phyloP scores from a whole-genome alignment of 2,888 invertebrate species.

The Elgonia sp. region DNA sequence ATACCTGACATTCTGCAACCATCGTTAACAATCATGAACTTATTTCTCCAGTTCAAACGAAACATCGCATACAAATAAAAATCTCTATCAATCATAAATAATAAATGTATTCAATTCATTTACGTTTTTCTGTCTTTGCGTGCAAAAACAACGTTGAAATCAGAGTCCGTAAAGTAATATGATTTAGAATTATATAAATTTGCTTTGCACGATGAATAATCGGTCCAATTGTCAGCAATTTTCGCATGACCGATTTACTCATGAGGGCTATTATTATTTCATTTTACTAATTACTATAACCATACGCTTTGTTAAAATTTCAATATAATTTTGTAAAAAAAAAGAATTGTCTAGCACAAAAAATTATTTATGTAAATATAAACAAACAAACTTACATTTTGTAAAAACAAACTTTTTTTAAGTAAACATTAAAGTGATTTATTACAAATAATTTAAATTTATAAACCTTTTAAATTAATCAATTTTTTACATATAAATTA shows the following conservation, averaged over 20 bases:
- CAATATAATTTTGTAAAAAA: no score
- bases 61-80: slow-evolving; percentile 1
- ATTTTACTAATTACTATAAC: neutral
- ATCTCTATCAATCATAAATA: slow-evolving; percentile 22
- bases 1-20: slow-evolving; percentile 1
- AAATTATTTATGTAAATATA: no score
- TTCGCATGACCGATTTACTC: neutral
- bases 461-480: no score
- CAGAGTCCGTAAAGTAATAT: slow-evolving; percentile 23
- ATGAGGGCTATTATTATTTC: neutral
- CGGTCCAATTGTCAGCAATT: slow-evolving; percentile 6
- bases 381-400: no score
- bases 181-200: slow-evolving; percentile 37
- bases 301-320: neutral
- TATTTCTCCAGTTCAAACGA: slow-evolving; percentile 3
- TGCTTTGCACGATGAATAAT: neutral
- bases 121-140: slow-evolving; percentile 11
- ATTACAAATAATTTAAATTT: no score
- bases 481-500: no score
- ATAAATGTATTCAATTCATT: slow-evolving; percentile 26
- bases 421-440: no score
- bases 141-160: slow-evolving; percentile 26
- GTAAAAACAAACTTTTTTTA: no score
- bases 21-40: slow-evolving; percentile 21
- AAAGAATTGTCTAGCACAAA: no score